These are phyloP conservation scores for Lordiphosa andalusiaca DNA, from an alignment of 2,888 invertebrate species.

Conservation along the genomic window DNA sequence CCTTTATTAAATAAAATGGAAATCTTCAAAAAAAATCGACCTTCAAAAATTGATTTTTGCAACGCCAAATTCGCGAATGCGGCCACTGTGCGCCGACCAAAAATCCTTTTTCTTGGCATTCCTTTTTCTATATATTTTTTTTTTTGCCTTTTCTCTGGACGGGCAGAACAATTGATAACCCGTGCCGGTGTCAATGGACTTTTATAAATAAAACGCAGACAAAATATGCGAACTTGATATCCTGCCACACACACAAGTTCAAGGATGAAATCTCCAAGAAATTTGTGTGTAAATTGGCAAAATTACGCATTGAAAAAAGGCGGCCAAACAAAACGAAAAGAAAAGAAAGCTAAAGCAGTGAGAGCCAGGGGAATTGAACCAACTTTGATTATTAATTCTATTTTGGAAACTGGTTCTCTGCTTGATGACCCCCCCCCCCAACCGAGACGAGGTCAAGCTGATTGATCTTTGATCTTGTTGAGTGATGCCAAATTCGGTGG, in stretches of 20 bases:
- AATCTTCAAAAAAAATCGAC: too few relatives aligned
- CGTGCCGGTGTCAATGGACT: conserved; percentile 52
- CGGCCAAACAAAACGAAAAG: conserved; percentile 10
- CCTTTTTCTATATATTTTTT: too few relatives aligned
- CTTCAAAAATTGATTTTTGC: too few relatives aligned
- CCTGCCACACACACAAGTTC: conserved; percentile 59
- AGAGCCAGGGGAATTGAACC: conserved; percentile 37
- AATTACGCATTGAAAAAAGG: conserved; percentile 52
- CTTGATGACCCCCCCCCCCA: conserved; percentile 4
- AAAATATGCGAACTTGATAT: conserved; percentile 65
- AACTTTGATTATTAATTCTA: conserved; percentile 4
- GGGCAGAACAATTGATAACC: conserved; percentile 44
- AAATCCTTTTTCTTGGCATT: conserved; percentile 26
- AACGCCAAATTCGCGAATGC: too few relatives aligned
- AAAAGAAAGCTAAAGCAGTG: conserved; percentile 21
- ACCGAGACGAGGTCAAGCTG: too few relatives aligned
- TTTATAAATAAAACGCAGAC: conserved; percentile 63
- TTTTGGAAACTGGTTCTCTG: conserved; percentile 2
- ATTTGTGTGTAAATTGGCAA: conserved; percentile 57
- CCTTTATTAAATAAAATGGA: too few relatives aligned
- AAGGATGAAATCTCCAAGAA: conserved; percentile 55
- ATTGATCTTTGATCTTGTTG: background rate
- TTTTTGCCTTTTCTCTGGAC: background rate
- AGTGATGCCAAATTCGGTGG: background rate
- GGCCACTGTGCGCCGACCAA: too few relatives aligned